Conservation (phyloP, 2,797 vertebrate species). For the Pteropus rufus region DNA sequence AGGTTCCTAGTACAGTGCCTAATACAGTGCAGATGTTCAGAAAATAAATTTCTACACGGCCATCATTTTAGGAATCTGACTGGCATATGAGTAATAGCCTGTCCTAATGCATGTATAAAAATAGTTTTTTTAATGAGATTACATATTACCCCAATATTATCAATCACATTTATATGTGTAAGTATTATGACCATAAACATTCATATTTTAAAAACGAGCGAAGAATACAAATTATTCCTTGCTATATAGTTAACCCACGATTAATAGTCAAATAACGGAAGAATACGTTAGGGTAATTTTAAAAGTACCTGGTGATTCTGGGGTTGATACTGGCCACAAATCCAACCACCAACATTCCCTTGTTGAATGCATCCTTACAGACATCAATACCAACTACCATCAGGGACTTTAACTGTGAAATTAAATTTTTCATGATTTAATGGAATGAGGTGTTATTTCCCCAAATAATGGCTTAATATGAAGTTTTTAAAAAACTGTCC, state of each 20-base stretch:
- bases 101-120: neutral
- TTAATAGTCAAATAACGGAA: neutral
- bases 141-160: neutral
- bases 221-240: neutral
- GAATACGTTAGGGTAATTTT: neutral
- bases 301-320: slow-evolving; percentile 77
- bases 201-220: neutral
- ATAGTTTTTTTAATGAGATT: neutral
- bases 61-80: neutral
- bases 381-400: slow-evolving; percentile 76
- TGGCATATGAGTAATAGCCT: neutral
- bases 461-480: neutral
- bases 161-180: neutral
- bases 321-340: slow-evolving; percentile 80
- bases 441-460: neutral
- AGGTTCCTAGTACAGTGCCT: neutral
- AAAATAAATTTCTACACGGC: neutral
- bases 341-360: slow-evolving; percentile 66
- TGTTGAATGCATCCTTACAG: slow-evolving; percentile 67
- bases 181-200: neutral
- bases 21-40: neutral
- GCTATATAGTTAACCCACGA: neutral
- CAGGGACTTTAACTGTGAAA: slow-evolving; percentile 76
- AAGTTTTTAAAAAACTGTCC: neutral
- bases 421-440: neutral